Conservation (phyloP, 1,140 invertebrate genomes). For the Cotesia typhae region DNA sequence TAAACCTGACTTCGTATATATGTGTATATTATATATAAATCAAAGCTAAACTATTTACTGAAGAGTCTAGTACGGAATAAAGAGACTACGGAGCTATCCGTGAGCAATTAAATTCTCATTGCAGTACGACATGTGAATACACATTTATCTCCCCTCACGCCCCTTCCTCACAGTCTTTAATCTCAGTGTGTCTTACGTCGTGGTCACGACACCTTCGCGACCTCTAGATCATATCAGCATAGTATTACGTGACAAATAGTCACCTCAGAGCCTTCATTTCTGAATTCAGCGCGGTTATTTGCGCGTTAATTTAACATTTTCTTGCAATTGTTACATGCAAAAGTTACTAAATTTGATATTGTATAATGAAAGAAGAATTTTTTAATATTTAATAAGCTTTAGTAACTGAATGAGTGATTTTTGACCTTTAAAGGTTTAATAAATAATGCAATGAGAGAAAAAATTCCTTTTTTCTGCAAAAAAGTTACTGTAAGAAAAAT, state of each 20-base stretch:
- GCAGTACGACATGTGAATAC: slow-evolving; percentile 57
- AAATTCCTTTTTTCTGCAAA: neutral
- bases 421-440: too few relatives aligned
- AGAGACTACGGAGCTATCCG: neutral
- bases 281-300: neutral
- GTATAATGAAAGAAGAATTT: too few relatives aligned
- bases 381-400: too few relatives aligned
- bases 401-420: too few relatives aligned
- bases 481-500: too few relatives aligned
- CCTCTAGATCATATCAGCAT: slow-evolving; percentile 61
- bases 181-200: slow-evolving; percentile 50
- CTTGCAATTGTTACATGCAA: neutral
- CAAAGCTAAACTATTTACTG: slow-evolving; percentile 11
- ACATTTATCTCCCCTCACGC: slow-evolving; percentile 25
- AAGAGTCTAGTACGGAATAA: slow-evolving; percentile 30
- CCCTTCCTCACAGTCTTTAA: too few relatives aligned
- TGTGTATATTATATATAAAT: too few relatives aligned
- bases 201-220: slow-evolving; percentile 56
- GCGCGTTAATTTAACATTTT: neutral
- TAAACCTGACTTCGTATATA: neutral
- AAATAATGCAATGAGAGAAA: too few relatives aligned
- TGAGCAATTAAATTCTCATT: slow-evolving; percentile 63
- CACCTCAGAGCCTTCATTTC: slow-evolving; percentile 6
- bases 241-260: slow-evolving; percentile 52
- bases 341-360: too few relatives aligned